Evolutionary conservation across 2,113 vertebrate genomes (phyloP).

Genomic region (Narcine bancroftii): DNA sequence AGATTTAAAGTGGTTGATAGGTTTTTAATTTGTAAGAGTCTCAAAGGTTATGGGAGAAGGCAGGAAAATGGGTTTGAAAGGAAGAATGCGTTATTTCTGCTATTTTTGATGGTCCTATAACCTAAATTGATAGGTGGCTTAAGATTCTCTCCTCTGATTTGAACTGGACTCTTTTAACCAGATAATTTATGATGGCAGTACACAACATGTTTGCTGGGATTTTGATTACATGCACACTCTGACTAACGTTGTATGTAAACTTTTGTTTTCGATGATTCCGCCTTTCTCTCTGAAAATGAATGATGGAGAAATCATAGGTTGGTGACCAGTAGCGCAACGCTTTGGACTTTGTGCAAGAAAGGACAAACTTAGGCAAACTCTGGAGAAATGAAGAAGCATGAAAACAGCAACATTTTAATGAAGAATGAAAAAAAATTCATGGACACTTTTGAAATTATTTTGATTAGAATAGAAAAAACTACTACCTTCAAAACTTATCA

Average conservation of each 20-base stretch:
- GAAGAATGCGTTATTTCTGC: no score
- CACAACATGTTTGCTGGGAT: background rate
- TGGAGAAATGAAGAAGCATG: background rate
- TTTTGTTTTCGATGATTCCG: background rate
- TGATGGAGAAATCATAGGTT: background rate
- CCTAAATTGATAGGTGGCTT: background rate
- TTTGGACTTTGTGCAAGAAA: no score
- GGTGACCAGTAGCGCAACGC: background rate
- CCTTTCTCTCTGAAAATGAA: background rate
- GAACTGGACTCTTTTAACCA: background rate
- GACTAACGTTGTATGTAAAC: background rate
- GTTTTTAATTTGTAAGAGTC: no score
- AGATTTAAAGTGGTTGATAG: no score
- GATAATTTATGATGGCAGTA: background rate
- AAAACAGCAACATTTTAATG: conserved; percentile 2
- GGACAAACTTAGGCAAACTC: background rate
- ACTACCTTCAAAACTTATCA: no score
- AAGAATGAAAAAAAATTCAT: background rate
- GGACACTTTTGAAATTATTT: background rate
- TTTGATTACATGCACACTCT: background rate
- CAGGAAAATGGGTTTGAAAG: no score
- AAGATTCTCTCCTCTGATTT: background rate
- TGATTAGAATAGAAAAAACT: background rate
- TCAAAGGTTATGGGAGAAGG: no score
- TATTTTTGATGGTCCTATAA: no score